Percentiles rank a stretch among this genome's conserved stretches.
phyloP scores from a whole-genome alignment of 2,797 vertebrate genomes.

The Thunnus albacares region DNA sequence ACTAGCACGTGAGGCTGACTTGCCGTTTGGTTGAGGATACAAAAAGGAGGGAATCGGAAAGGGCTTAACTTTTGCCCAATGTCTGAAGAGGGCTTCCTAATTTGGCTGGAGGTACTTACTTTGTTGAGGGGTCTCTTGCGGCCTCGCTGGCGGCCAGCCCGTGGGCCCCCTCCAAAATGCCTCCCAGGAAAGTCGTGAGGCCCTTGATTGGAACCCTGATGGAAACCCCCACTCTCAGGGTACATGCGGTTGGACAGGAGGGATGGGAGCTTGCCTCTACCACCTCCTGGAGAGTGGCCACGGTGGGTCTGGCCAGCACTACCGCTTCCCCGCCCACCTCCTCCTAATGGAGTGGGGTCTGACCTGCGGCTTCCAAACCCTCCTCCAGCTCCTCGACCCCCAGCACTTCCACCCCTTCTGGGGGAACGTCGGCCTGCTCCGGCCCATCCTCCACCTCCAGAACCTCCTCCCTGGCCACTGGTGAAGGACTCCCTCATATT shows the following conservation, averaged over 20 bases:
- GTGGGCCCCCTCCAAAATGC: conserved; percentile 91
- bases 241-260: conserved; percentile 95
- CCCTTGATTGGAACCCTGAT: conserved; percentile 84
- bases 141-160: conserved; percentile 90
- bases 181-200: conserved; percentile 90
- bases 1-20: conserved; percentile 57
- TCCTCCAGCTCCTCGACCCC: conserved; percentile 82
- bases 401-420: conserved; percentile 85
- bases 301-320: conserved; percentile 80
- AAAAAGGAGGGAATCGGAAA: conserved; percentile 65
- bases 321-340: conserved; percentile 83
- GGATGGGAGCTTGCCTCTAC: conserved; percentile 93
- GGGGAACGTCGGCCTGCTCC: conserved; percentile 87
- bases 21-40: conserved; percentile 48
- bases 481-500: conserved; percentile 88
- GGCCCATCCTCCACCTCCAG: conserved; percentile 86
- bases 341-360: conserved; percentile 85
- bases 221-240: conserved; percentile 91
- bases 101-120: conserved; percentile 89
- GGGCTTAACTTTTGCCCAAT: conserved; percentile 65
- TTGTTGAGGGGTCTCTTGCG: conserved; percentile 92
- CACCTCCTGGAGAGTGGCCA: conserved; percentile 87
- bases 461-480: conserved; percentile 81
- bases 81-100: conserved; percentile 71
- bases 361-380: conserved; percentile 87